Evolutionary conservation across 2,888 invertebrate genomes (phyloP).

Genomic region (Tetheella fluctuosa): DNA sequence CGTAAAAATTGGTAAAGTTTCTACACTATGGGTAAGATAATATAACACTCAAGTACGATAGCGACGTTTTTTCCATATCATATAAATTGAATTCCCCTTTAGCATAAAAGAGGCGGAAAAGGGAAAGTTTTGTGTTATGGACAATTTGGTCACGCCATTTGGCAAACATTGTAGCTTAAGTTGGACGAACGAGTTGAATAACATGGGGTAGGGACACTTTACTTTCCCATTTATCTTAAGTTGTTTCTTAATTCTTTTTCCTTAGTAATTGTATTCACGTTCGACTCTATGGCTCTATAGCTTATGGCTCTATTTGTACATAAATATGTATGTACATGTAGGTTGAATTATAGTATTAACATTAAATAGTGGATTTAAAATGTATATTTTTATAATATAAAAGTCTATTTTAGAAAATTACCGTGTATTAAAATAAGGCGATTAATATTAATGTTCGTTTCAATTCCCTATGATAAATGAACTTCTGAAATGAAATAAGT

Average conservation of each 20-base stretch:
- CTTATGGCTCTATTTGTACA: background rate
- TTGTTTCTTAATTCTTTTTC: constrained; percentile 1
- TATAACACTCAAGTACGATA: constrained; percentile 16
- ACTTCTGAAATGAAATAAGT: constrained; percentile 62
- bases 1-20: constrained; percentile 1
- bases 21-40: constrained; percentile 1
- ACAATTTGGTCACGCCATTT: constrained; percentile 61
- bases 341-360: background rate
- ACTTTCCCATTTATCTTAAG: constrained; percentile 20
- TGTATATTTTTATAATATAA: background rate
- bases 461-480: constrained; percentile 59
- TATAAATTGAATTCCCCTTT: constrained; percentile 55
- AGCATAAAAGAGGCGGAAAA: constrained; percentile 47
- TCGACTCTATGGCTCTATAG: background rate
- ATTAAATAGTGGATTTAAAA: no score
- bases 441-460: constrained; percentile 33
- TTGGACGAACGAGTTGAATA: constrained; percentile 45
- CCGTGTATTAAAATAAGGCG: constrained; percentile 7
- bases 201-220: constrained; percentile 48
- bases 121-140: constrained; percentile 60
- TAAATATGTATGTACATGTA: background rate
- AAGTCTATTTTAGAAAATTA: background rate
- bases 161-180: constrained; percentile 50
- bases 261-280: background rate
- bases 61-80: constrained; percentile 48